Percentiles rank a stretch among this genome's conserved stretches.
Evolutionary conservation across 2,888 invertebrate species (phyloP).

Genomic region (Orthonychiurus folsomi): DNA sequence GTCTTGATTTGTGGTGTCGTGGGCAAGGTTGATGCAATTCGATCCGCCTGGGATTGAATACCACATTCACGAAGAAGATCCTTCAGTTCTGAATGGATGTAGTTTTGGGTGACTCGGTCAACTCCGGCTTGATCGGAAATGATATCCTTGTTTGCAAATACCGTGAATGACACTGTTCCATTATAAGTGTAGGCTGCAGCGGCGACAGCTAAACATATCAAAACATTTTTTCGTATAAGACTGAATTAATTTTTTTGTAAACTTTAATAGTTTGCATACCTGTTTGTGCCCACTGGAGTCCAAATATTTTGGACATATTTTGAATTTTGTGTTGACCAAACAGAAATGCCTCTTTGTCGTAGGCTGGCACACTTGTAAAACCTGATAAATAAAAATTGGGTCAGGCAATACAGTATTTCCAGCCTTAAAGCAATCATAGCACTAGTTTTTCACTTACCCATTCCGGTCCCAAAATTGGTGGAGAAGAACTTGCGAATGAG

Average conservation of each 20-base stretch:
- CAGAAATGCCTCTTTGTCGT: constrained; percentile 22
- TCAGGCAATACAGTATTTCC: too few relatives aligned
- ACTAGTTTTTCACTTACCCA: too few relatives aligned
- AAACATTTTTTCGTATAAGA: neutral
- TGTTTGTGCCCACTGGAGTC: constrained; percentile 34
- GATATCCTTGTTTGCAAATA: constrained; percentile 32
- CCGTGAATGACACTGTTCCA: constrained; percentile 22
- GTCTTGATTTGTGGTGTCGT: neutral
- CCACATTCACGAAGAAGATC: constrained; percentile 14
- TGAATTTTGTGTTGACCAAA: constrained; percentile 23
- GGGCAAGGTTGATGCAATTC: neutral
- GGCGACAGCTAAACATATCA: constrained; percentile 22
- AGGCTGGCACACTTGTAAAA: constrained; percentile 33
- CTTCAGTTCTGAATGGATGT: constrained; percentile 23
- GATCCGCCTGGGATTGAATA: neutral
- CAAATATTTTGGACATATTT: constrained; percentile 37
- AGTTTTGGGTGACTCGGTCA: constrained; percentile 25
- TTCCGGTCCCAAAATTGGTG: constrained; percentile 34
- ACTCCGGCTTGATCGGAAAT: constrained; percentile 25
- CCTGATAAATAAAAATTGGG: too few relatives aligned
- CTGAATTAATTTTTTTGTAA: constrained; percentile 5
- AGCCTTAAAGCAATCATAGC: too few relatives aligned
- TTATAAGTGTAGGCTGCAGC: constrained; percentile 33
- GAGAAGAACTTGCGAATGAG: constrained; percentile 32
- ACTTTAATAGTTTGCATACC: constrained; percentile 18